phyloP scores from a whole-genome alignment of 2,797 vertebrate species.

The Labroides dimidiatus region DNA sequence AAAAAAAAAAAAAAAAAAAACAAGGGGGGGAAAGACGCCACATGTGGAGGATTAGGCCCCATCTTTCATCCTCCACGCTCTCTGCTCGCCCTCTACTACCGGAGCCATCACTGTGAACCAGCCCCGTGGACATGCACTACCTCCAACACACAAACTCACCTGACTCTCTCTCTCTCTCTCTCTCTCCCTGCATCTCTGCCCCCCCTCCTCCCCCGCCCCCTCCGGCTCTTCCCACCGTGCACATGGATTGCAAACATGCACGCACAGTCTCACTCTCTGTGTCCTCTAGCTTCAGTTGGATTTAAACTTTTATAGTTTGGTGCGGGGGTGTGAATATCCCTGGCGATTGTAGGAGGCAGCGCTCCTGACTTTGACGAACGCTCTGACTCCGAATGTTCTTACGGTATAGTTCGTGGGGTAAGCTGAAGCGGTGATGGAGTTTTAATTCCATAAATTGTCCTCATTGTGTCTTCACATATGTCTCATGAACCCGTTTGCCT shows the following conservation, averaged over 20 bases:
- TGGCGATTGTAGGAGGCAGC: constrained; percentile 63
- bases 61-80: constrained; percentile 86
- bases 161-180: constrained; percentile 35
- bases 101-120: constrained; percentile 68
- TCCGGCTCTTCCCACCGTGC: constrained; percentile 29
- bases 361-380: constrained; percentile 68
- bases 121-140: constrained; percentile 59
- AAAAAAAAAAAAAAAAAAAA: constrained; percentile 51
- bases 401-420: constrained; percentile 56
- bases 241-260: constrained; percentile 39
- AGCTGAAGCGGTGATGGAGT: constrained; percentile 39
- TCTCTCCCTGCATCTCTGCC: not conserved
- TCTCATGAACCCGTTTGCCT: constrained; percentile 34
- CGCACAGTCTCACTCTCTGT: constrained; percentile 47
- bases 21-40: constrained; percentile 65
- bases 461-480: constrained; percentile 59
- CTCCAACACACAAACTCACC: constrained; percentile 60
- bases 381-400: constrained; percentile 60
- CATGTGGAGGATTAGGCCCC: constrained; percentile 89
- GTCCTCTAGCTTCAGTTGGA: constrained; percentile 55
- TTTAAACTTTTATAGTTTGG: constrained; percentile 64
- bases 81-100: constrained; percentile 81
- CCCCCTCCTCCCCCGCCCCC: no score
- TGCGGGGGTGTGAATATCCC: constrained; percentile 59
- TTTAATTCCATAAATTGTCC: constrained; percentile 70